Base-by-base conservation (phyloP, 1,140 invertebrate species). In the Drosophila auraria region DNA sequence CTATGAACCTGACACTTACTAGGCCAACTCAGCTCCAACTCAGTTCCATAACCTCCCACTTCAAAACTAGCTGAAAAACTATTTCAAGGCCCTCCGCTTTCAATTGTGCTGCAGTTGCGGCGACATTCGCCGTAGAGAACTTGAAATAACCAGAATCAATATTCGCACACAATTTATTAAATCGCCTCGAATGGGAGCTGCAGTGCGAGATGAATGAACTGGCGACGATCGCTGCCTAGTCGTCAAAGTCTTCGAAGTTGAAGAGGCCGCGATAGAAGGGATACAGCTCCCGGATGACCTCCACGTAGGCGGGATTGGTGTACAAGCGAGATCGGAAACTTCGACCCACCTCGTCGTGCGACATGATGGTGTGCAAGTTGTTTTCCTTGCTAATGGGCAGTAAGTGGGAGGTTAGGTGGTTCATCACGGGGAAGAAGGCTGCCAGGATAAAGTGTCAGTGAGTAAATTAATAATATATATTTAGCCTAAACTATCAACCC, bases 191-290 rank as follows among this genome's bases (percentile, higher is more conserved):
- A 27, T 50, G 74, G 33, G 44, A 33, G 33, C 25, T 47, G 50
- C 56, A 60, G 15, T 36, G 14, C 20, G 20, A 36, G 30, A 38
- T 38, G 25, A 49, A 74, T 27, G 49, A 49, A 68, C 36, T 40
- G 20, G 14, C 1, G 33, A 36, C 33, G 33, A 56, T 36, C 7
- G 17, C 30, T 4, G 2, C 20, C 53, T 57, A 57, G 36, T 6
- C 20, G 25, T 47, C 25, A 15, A 15, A 77, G 44, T 77, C 62
- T 44, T 59, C 49, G 14, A 77, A 91, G 50, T 90, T 79, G 12
- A 91, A 82, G 42, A 91, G 30, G 3, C 89, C 89, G 6, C 82
- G 77, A 25, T 47, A 87, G 47, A 91, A 78, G 23, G 89, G 89
- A 71, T 81, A 89, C 1, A 91, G 27, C 14, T 89, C 80, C 14